Conservation (phyloP, 2,113 vertebrate genomes). For the Pipra filicauda region DNA sequence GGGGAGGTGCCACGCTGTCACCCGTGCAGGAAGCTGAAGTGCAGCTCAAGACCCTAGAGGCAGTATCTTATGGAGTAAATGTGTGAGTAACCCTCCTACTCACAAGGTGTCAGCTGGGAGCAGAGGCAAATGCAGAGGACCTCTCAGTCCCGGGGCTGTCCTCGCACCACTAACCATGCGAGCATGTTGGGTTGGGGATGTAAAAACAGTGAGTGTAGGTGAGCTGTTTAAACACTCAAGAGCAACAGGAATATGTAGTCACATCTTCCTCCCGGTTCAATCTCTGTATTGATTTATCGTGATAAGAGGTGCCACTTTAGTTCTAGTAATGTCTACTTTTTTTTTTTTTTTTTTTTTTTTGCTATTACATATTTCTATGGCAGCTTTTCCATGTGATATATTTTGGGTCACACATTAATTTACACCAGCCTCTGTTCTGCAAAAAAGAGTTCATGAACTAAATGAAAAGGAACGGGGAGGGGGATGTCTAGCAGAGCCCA, state of each 20-base stretch:
- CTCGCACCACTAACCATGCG: neutral
- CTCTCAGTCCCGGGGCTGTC: accelerated
- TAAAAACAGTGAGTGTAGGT: neutral
- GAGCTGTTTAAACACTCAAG: neutral
- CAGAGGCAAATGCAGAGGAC: neutral
- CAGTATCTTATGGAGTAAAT: neutral
- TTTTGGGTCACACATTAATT: constrained; percentile 62
- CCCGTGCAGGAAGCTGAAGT: neutral
- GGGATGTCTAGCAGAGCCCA: constrained; percentile 34
- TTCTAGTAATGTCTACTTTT: neutral
- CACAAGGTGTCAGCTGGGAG: neutral
- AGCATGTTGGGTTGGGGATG: neutral
- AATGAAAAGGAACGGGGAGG: neutral
- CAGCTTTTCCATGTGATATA: constrained; percentile 9
- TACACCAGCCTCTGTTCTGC: constrained; percentile 57
- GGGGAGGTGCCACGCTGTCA: neutral
- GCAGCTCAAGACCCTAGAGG: neutral
- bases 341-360: neutral
- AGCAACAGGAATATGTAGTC: neutral
- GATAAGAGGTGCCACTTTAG: neutral
- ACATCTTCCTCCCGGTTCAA: neutral
- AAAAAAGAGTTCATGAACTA: constrained; percentile 50
- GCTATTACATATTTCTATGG: neutral
- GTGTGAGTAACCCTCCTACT: neutral
- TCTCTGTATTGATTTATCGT: constrained; percentile 10